Evolutionary conservation across 1,140 invertebrate species (phyloP).

Genomic region (Heliconius hewitsoni): DNA sequence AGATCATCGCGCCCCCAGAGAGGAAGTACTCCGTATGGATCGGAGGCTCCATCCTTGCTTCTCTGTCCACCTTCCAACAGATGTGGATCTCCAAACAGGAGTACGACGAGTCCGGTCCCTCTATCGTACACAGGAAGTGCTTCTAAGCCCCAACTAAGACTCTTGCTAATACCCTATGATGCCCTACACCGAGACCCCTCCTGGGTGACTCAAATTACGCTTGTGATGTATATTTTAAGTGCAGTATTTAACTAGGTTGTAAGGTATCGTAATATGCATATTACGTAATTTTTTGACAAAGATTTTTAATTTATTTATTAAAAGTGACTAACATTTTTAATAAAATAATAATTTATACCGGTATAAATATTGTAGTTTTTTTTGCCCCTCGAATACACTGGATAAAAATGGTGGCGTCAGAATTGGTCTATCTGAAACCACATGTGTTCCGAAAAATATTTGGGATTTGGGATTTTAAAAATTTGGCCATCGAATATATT

Average conservation of each 20-base stretch:
- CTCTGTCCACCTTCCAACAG: conserved; percentile 94
- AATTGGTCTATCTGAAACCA: not conserved
- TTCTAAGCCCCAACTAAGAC: conserved; percentile 85
- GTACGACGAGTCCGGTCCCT: conserved; percentile 93
- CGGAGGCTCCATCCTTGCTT: conserved; percentile 93
- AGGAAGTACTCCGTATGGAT: conserved; percentile 94
- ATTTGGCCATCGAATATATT: too few relatives aligned
- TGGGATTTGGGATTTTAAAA: too few relatives aligned
- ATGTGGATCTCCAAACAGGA: conserved; percentile 96
- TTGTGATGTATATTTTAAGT: conserved; percentile 77
- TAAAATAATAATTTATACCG: conserved; percentile 76
- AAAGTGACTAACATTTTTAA: conserved; percentile 76
- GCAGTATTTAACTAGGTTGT: conserved; percentile 78
- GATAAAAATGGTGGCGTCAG: not conserved
- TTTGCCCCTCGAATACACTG: conserved; percentile 26
- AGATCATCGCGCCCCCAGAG: conserved; percentile 94
- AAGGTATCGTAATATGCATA: conserved; percentile 81
- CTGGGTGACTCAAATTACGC: conserved; percentile 75
- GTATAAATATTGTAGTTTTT: conserved; percentile 68
- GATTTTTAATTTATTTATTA: conserved; percentile 78
- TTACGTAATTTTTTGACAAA: conserved; percentile 79
- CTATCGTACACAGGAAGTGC: conserved; percentile 93
- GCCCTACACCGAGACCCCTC: conserved; percentile 68
- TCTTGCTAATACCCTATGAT: conserved; percentile 67
- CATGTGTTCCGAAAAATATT: too few relatives aligned